phyloP scores from a whole-genome alignment of 2,888 invertebrate genomes.

The Drosophila suboccidentalis region DNA sequence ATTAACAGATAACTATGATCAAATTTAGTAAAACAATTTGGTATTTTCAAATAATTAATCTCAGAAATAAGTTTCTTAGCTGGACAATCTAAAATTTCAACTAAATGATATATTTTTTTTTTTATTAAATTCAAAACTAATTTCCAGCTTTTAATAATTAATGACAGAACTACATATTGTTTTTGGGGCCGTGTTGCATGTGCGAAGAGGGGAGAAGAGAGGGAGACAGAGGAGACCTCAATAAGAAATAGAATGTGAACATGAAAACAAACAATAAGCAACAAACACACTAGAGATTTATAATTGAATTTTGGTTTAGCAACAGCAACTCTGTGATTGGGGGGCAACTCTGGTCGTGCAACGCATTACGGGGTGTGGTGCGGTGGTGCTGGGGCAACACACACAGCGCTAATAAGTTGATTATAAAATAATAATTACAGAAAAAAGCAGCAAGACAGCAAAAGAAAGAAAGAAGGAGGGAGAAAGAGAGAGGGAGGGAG shows the following conservation, averaged over 20 bases:
- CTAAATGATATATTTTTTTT: constrained; percentile 2
- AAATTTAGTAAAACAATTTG: background rate
- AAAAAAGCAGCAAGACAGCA: constrained; percentile 24
- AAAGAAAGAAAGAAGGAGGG: constrained; percentile 8
- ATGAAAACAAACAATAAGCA: constrained; percentile 32
- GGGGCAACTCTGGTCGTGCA: constrained; percentile 28
- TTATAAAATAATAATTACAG: constrained; percentile 78
- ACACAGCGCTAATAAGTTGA: constrained; percentile 73
- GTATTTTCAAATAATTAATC: background rate
- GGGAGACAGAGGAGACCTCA: constrained; percentile 51
- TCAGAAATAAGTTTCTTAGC: constrained; percentile 1
- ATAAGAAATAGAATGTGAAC: constrained; percentile 77
- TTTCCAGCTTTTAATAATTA: constrained; percentile 36
- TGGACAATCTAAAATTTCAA: background rate
- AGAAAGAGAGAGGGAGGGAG: background rate
- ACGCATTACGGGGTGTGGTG: constrained; percentile 44
- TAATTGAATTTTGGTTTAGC: constrained; percentile 70
- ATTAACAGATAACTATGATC: background rate
- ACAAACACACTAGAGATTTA: constrained; percentile 54
- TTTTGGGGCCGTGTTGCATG: background rate
- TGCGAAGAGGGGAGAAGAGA: background rate
- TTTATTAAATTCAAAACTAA: constrained; percentile 42
- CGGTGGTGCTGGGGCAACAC: background rate
- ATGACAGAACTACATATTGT: constrained; percentile 33
- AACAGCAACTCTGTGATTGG: constrained; percentile 4